These are phyloP conservation scores for Petrocephalus zakoni DNA, from an alignment of 2,113 vertebrate genomes.

Conservation along the genomic window DNA sequence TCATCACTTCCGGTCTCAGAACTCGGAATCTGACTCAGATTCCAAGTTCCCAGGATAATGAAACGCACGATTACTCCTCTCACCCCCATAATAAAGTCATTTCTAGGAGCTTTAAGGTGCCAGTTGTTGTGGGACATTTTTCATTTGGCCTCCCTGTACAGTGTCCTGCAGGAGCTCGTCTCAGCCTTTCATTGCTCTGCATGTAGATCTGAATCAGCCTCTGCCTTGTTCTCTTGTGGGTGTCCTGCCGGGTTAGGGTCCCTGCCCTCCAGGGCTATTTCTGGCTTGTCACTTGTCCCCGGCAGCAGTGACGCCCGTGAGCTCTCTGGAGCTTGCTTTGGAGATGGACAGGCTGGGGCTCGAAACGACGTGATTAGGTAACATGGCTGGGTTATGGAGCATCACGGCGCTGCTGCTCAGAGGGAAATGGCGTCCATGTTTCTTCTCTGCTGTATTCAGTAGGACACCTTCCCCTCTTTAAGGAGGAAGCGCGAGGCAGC, in stretches of 20 bases:
- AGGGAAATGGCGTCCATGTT: neutral
- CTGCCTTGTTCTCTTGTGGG: neutral
- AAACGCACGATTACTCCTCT: too few species aligned
- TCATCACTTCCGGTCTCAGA: too few species aligned
- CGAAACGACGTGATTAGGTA: neutral
- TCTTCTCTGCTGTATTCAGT: neutral
- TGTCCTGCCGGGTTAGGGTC: neutral
- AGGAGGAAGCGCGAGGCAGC: neutral
- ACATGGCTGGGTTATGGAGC: neutral
- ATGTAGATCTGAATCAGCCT: neutral
- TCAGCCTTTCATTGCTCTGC: neutral
- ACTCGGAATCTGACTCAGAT: too few species aligned
- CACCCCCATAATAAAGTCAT: neutral
- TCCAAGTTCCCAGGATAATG: too few species aligned
- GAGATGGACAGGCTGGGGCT: neutral
- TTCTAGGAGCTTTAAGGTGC: neutral
- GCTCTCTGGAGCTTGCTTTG: neutral
- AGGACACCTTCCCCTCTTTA: neutral
- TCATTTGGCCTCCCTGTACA: neutral
- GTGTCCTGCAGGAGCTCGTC: neutral
- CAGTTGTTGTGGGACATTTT: neutral
- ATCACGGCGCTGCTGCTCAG: neutral
- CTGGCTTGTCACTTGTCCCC: neutral
- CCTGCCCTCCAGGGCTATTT: neutral
- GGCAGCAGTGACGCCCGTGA: neutral